Base-by-base conservation (phyloP, 1,140 invertebrate species). In the Drosophila guanche region DNA sequence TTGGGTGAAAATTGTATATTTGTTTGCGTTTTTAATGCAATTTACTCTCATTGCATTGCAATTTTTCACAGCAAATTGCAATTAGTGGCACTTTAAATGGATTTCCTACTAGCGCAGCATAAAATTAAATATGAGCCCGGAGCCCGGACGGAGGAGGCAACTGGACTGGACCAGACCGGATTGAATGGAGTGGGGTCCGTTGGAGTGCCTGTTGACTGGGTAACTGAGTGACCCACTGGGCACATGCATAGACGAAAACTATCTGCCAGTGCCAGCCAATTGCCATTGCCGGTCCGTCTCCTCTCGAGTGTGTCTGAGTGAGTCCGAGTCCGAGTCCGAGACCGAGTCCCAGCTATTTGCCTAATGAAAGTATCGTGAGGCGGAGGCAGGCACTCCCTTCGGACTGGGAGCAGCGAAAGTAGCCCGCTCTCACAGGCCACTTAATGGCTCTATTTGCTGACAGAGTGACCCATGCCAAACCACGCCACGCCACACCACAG, bases 381-480 rank as follows among this genome's bases (percentile, higher is more conserved):
- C 29, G 8, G 29, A 33, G 29, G 29, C 29, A 4, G 33, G 10
- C 10, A 12, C 33, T 37, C 33, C 33, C 33, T 37, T 51, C 27
- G 40, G n/a, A 50, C 33, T 78, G 80, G 66, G 80, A 84, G 78
- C 73, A 73, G 68, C 77, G 77, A 85, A 86, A 85, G 80, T 85
- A 77, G 77, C 73, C 66, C 81, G 70, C 77, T 85, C 80, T 81
- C 80, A 70, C 72, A 78, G 73, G 59, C 62, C 72, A 86, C 73
- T 85, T 80, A 86, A 85, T 85, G 73, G 76, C 81, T 85, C 62
- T 80, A 85, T 85, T 84, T 84, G 76, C 67, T 33, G 33, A 37
- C 58, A 41, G 50, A 52, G 50, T 52, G 50, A 52, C 50, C 50
- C 42, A 37, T 3, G 1, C 10, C 50, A 41, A 2, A 3, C 41